A percentile compares a stretch with the other conserved stretches of the same genome.
Conservation (phyloP, 2,797 vertebrate species). For the Austrolebias charrua region DNA sequence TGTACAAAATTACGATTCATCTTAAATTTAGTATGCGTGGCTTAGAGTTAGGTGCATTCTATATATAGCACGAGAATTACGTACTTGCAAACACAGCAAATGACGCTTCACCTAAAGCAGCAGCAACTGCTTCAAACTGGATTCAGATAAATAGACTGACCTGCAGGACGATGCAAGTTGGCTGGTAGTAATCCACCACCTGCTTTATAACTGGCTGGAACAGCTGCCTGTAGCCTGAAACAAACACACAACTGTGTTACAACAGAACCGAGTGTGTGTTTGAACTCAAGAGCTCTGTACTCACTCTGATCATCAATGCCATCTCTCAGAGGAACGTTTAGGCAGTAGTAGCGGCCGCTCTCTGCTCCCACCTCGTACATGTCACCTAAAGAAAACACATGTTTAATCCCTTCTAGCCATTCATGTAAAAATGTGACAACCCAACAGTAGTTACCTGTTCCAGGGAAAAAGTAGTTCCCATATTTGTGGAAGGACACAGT, state of each 20-base stretch:
- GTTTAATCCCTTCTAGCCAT: background rate
- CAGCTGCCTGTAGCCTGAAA: conserved; percentile 93
- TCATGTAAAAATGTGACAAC: background rate
- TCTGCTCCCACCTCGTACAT: conserved; percentile 99
- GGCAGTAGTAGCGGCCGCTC: conserved; percentile 96
- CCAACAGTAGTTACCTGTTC: conserved; percentile 82
- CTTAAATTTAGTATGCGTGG: too few relatives aligned
- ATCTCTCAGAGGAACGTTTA: conserved; percentile 94
- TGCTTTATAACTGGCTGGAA: conserved; percentile 99
- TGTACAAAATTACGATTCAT: too few relatives aligned
- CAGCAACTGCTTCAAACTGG: background rate
- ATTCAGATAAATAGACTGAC: conserved; percentile 65
- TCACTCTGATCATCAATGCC: conserved; percentile 98
- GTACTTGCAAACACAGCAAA: background rate
- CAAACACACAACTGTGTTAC: conserved; percentile 25
- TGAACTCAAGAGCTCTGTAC: conserved; percentile 34
- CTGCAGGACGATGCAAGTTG: conserved; percentile 97
- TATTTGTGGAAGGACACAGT: conserved; percentile 99
- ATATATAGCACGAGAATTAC: too few relatives aligned
- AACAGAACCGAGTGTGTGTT: background rate
- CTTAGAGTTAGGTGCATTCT: too few relatives aligned
- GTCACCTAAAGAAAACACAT: conserved; percentile 82
- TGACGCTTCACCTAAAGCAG: background rate
- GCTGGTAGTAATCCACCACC: conserved; percentile 98
- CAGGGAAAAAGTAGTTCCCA: conserved; percentile 98